A percentile compares a stretch with the other conserved stretches of the same genome.
Conservation (phyloP, 2,888 invertebrate genomes). For the Crioceris asparagi region DNA sequence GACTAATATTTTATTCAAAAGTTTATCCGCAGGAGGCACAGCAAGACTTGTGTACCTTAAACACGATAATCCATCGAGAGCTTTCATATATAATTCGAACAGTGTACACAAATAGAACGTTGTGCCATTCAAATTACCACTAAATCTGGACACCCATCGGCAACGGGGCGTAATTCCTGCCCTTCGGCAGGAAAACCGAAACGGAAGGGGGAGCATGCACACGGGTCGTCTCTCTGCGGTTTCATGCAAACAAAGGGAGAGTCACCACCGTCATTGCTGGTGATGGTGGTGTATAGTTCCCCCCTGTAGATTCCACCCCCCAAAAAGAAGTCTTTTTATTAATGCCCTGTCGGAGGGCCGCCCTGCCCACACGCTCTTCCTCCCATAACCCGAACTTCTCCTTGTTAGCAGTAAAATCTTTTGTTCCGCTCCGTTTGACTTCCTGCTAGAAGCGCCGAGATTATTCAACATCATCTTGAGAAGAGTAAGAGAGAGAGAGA, state of each 20-base stretch:
- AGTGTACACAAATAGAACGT: too few relatives aligned
- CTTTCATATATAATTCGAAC: too few relatives aligned
- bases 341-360: not conserved
- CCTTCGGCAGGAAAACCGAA: not conserved
- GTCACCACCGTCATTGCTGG: not conserved
- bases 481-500: not conserved
- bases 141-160: too few relatives aligned
- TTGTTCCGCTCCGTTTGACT: not conserved
- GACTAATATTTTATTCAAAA: too few relatives aligned
- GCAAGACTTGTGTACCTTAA: too few relatives aligned
- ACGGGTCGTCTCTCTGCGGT: not conserved
- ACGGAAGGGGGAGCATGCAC: not conserved
- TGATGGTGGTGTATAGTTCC: not conserved
- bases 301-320: not conserved
- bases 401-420: slow-evolving; percentile 4
- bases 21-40: too few relatives aligned
- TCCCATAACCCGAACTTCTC: not conserved
- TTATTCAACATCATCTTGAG: too few relatives aligned
- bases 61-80: too few relatives aligned
- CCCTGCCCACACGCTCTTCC: too few relatives aligned
- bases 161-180: too few relatives aligned
- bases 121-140: too few relatives aligned
- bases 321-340: not conserved
- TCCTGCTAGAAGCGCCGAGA: not conserved
- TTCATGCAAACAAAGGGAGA: not conserved